Percentiles rank a stretch among this genome's conserved stretches.
Conservation (phyloP, 1,140 invertebrate species). For the Papilio xuthus region DNA sequence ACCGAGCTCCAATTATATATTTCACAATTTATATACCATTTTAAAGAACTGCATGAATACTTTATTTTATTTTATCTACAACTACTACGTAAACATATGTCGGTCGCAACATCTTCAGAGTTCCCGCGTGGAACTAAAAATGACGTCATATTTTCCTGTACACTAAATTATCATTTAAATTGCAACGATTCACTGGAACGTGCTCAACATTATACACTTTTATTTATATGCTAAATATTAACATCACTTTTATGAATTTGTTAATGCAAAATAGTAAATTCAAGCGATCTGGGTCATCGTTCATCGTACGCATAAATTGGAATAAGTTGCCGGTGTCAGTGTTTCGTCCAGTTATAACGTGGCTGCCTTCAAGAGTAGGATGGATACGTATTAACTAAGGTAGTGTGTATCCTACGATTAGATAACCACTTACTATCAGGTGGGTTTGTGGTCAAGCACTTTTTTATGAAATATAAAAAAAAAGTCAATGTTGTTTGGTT, state of each 20-base stretch:
- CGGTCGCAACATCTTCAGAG: neutral
- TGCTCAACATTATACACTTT: neutral
- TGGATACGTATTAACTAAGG: no score
- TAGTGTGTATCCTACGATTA: no score
- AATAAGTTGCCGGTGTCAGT: no score
- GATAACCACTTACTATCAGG: no score
- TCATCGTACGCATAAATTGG: no score
- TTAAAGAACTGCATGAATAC: neutral
- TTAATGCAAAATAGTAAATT: neutral
- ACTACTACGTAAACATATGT: neutral
- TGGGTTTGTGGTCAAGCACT: no score
- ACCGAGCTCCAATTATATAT: no score
- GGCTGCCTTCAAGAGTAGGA: no score
- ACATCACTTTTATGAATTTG: neutral
- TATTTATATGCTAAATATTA: neutral
- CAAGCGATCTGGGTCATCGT: no score
- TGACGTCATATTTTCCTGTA: constrained; percentile 19
- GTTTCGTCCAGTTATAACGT: no score
- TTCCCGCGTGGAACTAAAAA: constrained; percentile 3
- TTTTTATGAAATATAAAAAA: no score
- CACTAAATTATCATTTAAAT: constrained; percentile 17
- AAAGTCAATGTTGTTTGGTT: no score
- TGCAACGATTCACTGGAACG: constrained; percentile 6
- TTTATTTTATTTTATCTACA: neutral
- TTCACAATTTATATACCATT: neutral